A percentile compares a stretch with the other conserved stretches of the same genome.
Conservation (phyloP, 2,113 vertebrate genomes). For the Cinclus cinclus region DNA sequence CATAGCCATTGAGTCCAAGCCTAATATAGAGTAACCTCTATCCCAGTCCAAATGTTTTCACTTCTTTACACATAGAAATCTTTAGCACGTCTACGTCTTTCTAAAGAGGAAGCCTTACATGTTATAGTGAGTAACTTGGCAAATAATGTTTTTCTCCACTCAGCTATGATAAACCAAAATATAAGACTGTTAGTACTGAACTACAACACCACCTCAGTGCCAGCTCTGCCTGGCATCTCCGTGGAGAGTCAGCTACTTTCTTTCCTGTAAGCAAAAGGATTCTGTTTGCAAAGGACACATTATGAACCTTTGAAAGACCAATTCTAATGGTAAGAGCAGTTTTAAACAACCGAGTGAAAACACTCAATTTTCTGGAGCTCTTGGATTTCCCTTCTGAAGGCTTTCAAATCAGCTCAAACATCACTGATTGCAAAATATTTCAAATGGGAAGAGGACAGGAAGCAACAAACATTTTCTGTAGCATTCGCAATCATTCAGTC, state of each 20-base stretch:
- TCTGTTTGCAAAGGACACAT: not conserved
- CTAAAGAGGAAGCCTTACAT: conserved; percentile 44
- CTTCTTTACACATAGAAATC: conserved; percentile 25
- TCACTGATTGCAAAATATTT: conserved; percentile 49
- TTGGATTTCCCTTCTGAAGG: conserved; percentile 23
- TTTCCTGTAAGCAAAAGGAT: conserved; percentile 17
- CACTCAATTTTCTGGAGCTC: conserved; percentile 5
- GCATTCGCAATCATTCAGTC: conserved; percentile 61
- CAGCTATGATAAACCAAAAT: conserved; percentile 9
- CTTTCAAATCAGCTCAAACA: conserved; percentile 34
- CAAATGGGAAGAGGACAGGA: conserved; percentile 61
- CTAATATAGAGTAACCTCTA: not conserved
- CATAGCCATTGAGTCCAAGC: conserved; percentile 40
- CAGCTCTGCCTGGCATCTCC: not conserved
- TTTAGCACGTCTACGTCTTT: not conserved
- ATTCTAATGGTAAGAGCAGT: not conserved
- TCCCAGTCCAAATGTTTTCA: conserved; percentile 12
- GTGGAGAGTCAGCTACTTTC: not conserved
- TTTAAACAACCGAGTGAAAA: conserved; percentile 2
- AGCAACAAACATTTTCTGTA: conserved; percentile 56
- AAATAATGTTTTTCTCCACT: conserved; percentile 21
- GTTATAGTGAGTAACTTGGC: conserved; percentile 47
- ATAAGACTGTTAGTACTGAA: conserved; percentile 20
- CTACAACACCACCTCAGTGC: not conserved
- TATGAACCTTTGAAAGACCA: conserved; percentile 26